A percentile compares a stretch with the other conserved stretches of the same genome.
Evolutionary conservation across 2,797 vertebrate species (phyloP).

Genomic region (Taeniopygia guttata): DNA sequence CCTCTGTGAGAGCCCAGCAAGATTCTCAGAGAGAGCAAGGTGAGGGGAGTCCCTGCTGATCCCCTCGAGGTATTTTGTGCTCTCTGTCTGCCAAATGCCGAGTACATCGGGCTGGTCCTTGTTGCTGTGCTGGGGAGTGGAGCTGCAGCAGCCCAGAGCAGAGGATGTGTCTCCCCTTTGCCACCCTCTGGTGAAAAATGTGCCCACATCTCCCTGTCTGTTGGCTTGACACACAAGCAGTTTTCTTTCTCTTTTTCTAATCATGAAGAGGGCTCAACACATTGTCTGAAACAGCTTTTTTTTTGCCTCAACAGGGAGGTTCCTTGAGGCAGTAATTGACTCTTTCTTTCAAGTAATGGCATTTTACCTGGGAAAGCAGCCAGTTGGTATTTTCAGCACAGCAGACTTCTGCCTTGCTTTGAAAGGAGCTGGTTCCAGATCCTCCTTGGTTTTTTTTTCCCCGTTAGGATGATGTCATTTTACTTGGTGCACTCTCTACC

Average conservation of each 20-base stretch:
- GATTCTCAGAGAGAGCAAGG: neutral
- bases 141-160: neutral
- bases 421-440: neutral
- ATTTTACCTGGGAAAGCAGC: constrained; percentile 34
- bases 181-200: neutral
- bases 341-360: neutral
- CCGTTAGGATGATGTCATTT: neutral
- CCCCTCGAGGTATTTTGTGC: neutral
- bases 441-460: neutral
- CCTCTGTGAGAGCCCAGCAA: neutral
- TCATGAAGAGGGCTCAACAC: neutral
- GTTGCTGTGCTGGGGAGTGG: neutral
- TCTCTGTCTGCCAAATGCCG: rapidly evolving
- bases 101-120: neutral
- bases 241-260: neutral
- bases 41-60: neutral
- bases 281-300: neutral
- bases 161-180: neutral
- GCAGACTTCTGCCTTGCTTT: neutral
- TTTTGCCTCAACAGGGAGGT: neutral
- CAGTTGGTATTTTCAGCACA: constrained; percentile 6
- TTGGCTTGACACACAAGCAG: neutral
- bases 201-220: neutral
- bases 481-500: neutral
- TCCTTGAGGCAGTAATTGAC: neutral